Conservation (phyloP, 2,888 invertebrate genomes). For the Dasysyrphus tricinctus region DNA sequence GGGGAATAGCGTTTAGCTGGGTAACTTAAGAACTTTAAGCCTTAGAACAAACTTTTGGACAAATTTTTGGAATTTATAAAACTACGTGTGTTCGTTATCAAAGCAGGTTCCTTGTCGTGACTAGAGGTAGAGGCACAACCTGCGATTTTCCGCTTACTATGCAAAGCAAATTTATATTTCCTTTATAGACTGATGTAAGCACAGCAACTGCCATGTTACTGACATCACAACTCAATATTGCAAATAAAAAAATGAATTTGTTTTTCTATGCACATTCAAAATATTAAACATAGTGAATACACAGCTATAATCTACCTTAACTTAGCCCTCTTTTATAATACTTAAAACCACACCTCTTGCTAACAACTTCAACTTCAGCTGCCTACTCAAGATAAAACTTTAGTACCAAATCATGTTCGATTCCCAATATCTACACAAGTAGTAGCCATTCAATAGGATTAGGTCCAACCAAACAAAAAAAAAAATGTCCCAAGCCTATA, state of each 20-base stretch:
- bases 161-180: neutral
- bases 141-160: too few relatives aligned
- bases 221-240: too few relatives aligned
- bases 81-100: too few relatives aligned
- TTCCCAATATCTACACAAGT: constrained; percentile 21
- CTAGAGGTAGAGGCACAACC: too few relatives aligned
- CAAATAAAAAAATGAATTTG: too few relatives aligned
- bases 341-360: constrained; percentile 44
- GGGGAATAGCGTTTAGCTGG: too few relatives aligned
- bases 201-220: too few relatives aligned
- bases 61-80: too few relatives aligned
- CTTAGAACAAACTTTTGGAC: too few relatives aligned
- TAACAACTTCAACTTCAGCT: constrained; percentile 5
- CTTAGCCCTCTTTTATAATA: constrained; percentile 10
- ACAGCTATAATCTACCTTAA: neutral
- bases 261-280: neutral
- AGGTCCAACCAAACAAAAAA: constrained; percentile 7
- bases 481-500: constrained; percentile 26
- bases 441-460: constrained; percentile 39
- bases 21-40: too few relatives aligned
- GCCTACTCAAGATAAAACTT: constrained; percentile 45
- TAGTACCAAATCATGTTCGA: constrained; percentile 46
- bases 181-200: too few relatives aligned
- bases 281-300: neutral
- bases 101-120: too few relatives aligned